Evolutionary conservation across 1,140 invertebrate species (phyloP).

Genomic region (Teleogryllus occipitalis): DNA sequence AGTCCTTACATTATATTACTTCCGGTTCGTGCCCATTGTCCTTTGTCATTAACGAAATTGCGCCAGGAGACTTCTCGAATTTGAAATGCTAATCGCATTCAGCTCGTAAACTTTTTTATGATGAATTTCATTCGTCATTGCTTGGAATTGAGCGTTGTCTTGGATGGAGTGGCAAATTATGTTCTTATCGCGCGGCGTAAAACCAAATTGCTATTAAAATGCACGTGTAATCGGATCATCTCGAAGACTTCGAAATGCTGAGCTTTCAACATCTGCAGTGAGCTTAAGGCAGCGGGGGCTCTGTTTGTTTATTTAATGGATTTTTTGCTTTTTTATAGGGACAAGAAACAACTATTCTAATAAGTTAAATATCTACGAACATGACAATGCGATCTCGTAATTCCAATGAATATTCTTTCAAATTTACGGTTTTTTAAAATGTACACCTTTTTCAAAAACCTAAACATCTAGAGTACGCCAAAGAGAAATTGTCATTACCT

Average conservation of each 20-base stretch:
- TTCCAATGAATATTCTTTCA: too few relatives aligned
- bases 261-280: neutral
- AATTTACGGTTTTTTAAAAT: too few relatives aligned
- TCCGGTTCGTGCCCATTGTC: neutral
- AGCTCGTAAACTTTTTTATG: neutral
- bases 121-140: constrained; percentile 1
- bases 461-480: too few relatives aligned
- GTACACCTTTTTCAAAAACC: too few relatives aligned
- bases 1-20: neutral
- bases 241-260: neutral
- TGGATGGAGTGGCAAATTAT: neutral
- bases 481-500: too few relatives aligned
- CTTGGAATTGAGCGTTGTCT: neutral
- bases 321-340: too few relatives aligned
- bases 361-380: too few relatives aligned
- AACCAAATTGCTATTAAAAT: neutral
- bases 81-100: neutral
- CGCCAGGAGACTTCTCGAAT: neutral
- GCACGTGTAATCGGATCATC: neutral
- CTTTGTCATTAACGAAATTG: neutral
- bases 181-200: neutral
- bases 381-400: too few relatives aligned
- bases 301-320: neutral
- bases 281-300: neutral
- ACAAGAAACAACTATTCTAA: too few relatives aligned